Conservation (phyloP, 2,888 invertebrate species). For the Hipparchia semele region DNA sequence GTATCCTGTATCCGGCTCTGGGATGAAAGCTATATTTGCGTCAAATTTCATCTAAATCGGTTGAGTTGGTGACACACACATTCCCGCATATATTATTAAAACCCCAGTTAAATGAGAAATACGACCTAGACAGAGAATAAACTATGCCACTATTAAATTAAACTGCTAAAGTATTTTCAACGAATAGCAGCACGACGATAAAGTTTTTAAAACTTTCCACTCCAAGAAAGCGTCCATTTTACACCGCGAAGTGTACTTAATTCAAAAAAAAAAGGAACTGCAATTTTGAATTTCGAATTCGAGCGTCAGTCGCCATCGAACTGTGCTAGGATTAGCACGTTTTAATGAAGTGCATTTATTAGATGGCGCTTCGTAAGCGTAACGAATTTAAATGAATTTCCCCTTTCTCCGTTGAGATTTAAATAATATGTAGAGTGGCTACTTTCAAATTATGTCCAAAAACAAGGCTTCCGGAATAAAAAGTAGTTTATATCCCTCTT, state of each 20-base stretch:
- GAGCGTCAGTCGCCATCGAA: slow-evolving; percentile 53
- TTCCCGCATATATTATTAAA: too few species aligned
- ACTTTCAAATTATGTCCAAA: too few species aligned
- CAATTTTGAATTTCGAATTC: slow-evolving; percentile 69
- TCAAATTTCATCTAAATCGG: too few species aligned
- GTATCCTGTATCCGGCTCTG: too few species aligned
- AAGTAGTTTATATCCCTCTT: too few species aligned
- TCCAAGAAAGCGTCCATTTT: slow-evolving; percentile 33
- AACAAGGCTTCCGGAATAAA: too few species aligned
- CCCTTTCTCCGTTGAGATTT: background rate
- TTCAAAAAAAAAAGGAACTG: slow-evolving; percentile 58
- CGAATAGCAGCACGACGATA: slow-evolving; percentile 1
- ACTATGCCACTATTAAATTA: slow-evolving; percentile 10
- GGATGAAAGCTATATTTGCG: too few species aligned
- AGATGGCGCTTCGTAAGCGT: slow-evolving; percentile 59
- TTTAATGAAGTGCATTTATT: slow-evolving; percentile 72
- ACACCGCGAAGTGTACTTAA: slow-evolving; percentile 49
- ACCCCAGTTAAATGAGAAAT: too few species aligned
- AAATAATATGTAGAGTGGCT: background rate
- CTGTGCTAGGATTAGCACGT: slow-evolving; percentile 60
- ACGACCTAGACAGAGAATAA: background rate
- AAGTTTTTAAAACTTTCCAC: slow-evolving; percentile 18
- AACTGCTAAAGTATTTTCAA: slow-evolving; percentile 6
- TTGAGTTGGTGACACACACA: too few species aligned
- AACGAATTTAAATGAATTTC: slow-evolving; percentile 66